A percentile compares a stretch with the other conserved stretches of the same genome.
These are phyloP conservation scores for Rhincodon typus DNA, from an alignment of 2,797 vertebrate genomes.

Conservation along the genomic window DNA sequence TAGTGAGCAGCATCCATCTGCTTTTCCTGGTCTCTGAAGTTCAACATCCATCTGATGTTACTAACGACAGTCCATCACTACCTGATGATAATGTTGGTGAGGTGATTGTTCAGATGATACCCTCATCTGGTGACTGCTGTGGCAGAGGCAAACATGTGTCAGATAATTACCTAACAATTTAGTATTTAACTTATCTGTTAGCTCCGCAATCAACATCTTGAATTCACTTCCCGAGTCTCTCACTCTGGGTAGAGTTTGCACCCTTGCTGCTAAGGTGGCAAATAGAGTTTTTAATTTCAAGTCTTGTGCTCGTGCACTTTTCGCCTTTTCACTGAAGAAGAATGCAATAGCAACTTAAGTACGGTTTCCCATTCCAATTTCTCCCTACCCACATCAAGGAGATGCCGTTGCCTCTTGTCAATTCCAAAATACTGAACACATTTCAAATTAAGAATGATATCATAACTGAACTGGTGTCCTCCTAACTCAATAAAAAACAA, in stretches of 20 bases:
- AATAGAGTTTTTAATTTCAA: neutral
- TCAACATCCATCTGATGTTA: neutral
- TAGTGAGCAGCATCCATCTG: neutral
- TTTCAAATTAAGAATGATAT: neutral
- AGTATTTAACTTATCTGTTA: neutral
- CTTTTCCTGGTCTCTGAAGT: neutral
- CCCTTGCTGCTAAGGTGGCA: neutral
- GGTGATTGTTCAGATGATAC: neutral
- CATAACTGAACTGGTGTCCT: neutral
- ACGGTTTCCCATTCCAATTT: neutral
- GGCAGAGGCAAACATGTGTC: neutral
- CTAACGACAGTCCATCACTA: neutral
- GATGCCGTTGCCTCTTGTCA: neutral
- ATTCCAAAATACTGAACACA: neutral
- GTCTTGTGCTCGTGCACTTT: neutral
- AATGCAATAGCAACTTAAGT: neutral
- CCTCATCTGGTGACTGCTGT: neutral
- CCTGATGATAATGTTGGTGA: neutral
- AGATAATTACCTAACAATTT: neutral
- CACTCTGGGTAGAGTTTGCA: neutral
- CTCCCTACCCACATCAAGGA: neutral
- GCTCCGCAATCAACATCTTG: neutral
- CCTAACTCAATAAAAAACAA: neutral
- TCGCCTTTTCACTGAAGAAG: neutral
- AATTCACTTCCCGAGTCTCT: neutral